A percentile compares a stretch with the other conserved stretches of the same genome.
Conservation (phyloP, 2,888 invertebrate species). For the Trypoxylon attenuatum region DNA sequence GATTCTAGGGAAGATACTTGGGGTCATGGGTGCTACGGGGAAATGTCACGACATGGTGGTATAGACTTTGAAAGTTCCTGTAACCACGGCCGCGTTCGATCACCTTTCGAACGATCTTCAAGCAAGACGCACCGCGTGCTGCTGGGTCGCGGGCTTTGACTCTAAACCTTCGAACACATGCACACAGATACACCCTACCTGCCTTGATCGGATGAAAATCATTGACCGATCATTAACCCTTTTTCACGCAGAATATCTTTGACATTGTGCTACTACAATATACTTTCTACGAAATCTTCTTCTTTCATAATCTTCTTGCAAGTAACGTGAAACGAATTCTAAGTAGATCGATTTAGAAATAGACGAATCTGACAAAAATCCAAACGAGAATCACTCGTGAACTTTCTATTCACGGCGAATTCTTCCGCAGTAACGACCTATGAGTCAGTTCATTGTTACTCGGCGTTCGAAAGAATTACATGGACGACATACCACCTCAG, state of each 20-base stretch:
- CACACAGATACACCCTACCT: too few species aligned
- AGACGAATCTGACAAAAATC: too few species aligned
- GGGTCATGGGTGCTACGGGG: conserved; percentile 50
- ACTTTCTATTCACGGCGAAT: conserved; percentile 36
- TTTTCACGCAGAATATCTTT: too few species aligned
- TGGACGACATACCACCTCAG: conserved; percentile 10
- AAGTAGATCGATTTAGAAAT: too few species aligned
- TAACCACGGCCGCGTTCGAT: conserved; percentile 45
- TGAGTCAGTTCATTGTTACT: conserved; percentile 36
- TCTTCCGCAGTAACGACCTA: conserved; percentile 25
- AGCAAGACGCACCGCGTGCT: too few species aligned
- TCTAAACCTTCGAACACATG: conserved; percentile 4
- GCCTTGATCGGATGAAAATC: too few species aligned
- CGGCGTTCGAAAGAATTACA: conserved; percentile 21
- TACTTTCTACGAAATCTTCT: too few species aligned
- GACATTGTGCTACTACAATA: too few species aligned
- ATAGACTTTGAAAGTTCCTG: conserved; percentile 39
- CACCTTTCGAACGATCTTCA: conserved; percentile 41
- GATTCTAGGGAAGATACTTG: conserved; percentile 48
- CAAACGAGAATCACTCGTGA: conserved; percentile 10
- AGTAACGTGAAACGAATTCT: too few species aligned
- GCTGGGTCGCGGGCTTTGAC: conserved; percentile 11
- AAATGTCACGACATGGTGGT: conserved; percentile 58
- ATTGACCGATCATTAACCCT: neutral
- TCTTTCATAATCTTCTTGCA: too few species aligned